Base-by-base conservation (phyloP, 2,888 invertebrate species). In the Melanostoma mellinum region DNA sequence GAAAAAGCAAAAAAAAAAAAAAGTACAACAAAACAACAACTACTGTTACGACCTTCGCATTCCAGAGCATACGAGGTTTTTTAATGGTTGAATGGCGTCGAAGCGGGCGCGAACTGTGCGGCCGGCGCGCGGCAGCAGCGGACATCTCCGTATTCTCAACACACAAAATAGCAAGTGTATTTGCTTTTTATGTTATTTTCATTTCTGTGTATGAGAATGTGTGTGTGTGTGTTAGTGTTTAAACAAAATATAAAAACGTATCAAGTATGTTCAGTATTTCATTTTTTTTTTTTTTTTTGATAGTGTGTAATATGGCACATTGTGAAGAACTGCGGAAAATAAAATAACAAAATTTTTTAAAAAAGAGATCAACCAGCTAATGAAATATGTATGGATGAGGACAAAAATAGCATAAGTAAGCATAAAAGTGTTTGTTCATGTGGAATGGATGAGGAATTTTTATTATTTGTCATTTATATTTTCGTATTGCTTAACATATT, bases 11-110 rank as follows among this genome's bases (percentile, higher is more conserved):
- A 71, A 20, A 44, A 42, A 8, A 42, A 42, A 60, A 60, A 63
- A 60, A 40, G n/a, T 20, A 42, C 38, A 60, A 67, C 55, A 79
- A 78, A 84, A 74, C 68, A 84, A 74, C 84, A 79, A 79, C 20
- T 20, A 20, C 78, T 79, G 84, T 55, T 67, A 69, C 79, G 84
- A 84, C 84, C 84, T 84, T 84, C 84, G 79, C 84, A 84, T 84
- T 84, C 84, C 84, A 84, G 84, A 79, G 84, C 84, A 84, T 84
- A 84, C 84, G 84, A 84, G 79, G 84, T 78, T 84, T 84, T 63
- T 84, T 79, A 84, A 79, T 84, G 79, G 69, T 75, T 75, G 74
- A 69, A 74, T 68, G 63, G 58, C 75, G 65, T 44, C 71, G 33
- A 44, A 58, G 58, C 74, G 71, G 71, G 53, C 74, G 69, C 73